phyloP scores from a whole-genome alignment of 2,113 vertebrate genomes.

The Triplophysa siluroides region DNA sequence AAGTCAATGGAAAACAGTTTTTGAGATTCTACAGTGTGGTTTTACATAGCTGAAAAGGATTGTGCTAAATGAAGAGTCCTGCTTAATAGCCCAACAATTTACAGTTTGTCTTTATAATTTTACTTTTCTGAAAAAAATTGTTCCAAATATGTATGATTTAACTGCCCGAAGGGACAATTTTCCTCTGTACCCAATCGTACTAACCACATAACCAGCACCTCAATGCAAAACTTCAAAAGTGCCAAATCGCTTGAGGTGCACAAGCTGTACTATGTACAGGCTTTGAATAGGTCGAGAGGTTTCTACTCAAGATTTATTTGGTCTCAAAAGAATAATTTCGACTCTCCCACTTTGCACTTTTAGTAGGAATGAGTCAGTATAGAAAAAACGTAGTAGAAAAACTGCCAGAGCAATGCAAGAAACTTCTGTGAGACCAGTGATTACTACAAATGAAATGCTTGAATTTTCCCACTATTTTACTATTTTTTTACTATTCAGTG shows the following conservation, averaged over 20 bases:
- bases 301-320: conserved; percentile 75
- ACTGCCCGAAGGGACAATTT: conserved; percentile 53
- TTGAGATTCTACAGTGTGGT: background rate
- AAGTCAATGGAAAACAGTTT: background rate
- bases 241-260: conserved; percentile 72
- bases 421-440: background rate
- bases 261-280: conserved; percentile 63
- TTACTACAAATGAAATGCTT: background rate
- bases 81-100: background rate
- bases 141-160: too few relatives aligned
- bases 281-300: conserved; percentile 69
- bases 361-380: conserved; percentile 2
- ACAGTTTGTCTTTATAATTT: background rate
- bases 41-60: background rate
- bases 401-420: conserved; percentile 39
- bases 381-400: conserved; percentile 31
- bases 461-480: background rate
- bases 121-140: background rate
- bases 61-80: background rate
- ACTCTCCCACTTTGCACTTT: conserved; percentile 47
- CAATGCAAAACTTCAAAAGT: conserved; percentile 77
- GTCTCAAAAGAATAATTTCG: conserved; percentile 55
- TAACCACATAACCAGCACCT: conserved; percentile 76
- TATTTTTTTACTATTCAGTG: too few relatives aligned
- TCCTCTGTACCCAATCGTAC: conserved; percentile 66